A percentile compares a stretch with the other conserved stretches of the same genome.
Evolutionary conservation across 2,113 vertebrate species (phyloP).

Genomic region (Notiomystis cincta): DNA sequence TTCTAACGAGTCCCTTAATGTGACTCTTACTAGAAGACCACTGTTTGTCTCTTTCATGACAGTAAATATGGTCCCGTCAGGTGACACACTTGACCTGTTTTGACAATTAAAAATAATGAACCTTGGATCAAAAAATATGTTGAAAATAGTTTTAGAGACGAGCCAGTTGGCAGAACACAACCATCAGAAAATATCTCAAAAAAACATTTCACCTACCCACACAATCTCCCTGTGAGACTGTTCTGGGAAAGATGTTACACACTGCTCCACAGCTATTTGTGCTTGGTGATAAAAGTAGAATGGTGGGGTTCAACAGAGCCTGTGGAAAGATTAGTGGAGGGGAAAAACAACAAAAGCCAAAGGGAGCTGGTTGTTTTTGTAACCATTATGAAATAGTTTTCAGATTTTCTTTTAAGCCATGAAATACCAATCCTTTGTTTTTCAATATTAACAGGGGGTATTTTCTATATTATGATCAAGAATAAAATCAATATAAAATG

Average conservation of each 20-base stretch:
- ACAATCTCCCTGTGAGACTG: background rate
- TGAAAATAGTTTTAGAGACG: background rate
- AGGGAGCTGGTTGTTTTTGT: background rate
- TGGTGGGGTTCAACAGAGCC: background rate
- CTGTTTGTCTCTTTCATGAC: background rate
- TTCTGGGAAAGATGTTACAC: background rate
- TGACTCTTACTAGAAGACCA: background rate
- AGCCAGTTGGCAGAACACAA: background rate
- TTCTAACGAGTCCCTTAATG: background rate
- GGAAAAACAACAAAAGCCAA: background rate
- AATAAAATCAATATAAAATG: background rate
- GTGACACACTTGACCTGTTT: background rate
- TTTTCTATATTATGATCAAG: background rate
- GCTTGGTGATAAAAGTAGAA: background rate
- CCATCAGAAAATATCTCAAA: background rate
- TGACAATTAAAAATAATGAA: background rate
- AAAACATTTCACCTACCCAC: background rate
- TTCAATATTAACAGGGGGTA: background rate
- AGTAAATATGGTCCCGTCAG: background rate
- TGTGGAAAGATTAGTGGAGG: background rate
- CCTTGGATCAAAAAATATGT: background rate
- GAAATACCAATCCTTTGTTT: background rate
- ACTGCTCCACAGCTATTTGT: background rate
- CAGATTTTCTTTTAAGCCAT: background rate
- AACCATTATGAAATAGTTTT: background rate